Percentiles rank a stretch among this genome's conserved stretches.
Conservation (phyloP, 2,113 vertebrate species). For the Ammospiza nelsoni region DNA sequence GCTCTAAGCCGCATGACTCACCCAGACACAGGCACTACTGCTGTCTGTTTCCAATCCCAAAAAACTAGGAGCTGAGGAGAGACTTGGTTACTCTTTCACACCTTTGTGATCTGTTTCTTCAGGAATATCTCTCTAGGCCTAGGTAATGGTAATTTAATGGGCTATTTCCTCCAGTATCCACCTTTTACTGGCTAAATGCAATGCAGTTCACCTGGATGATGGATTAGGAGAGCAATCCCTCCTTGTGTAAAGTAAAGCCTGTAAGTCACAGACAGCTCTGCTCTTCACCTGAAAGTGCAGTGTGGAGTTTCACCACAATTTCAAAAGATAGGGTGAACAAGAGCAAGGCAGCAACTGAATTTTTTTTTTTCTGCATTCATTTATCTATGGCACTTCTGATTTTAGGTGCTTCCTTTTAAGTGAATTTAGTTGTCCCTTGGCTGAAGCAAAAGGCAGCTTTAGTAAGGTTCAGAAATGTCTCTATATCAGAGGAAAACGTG, state of each 20-base stretch:
- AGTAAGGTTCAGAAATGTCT: not conserved
- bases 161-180: not conserved
- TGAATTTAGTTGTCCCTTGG: not conserved
- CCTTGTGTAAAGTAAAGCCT: not conserved
- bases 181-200: not conserved
- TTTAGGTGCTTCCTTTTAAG: not conserved
- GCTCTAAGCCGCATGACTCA: not conserved
- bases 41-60: not conserved
- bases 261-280: not conserved
- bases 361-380: not conserved
- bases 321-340: not conserved
- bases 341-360: not conserved
- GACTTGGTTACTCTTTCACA: not conserved
- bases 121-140: not conserved
- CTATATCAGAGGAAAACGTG: rapidly evolving
- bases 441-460: not conserved
- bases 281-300: not conserved
- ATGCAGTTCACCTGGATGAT: not conserved
- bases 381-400: not conserved
- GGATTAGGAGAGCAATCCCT: not conserved
- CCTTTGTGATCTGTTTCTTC: not conserved
- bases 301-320: not conserved
- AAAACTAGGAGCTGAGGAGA: not conserved
- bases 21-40: rapidly evolving
- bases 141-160: slow-evolving; percentile 9